Percentiles rank a stretch among this genome's conserved stretches.
These are phyloP conservation scores for Bombyx huttoni DNA, from an alignment of 2,888 invertebrate species.

Conservation along the genomic window DNA sequence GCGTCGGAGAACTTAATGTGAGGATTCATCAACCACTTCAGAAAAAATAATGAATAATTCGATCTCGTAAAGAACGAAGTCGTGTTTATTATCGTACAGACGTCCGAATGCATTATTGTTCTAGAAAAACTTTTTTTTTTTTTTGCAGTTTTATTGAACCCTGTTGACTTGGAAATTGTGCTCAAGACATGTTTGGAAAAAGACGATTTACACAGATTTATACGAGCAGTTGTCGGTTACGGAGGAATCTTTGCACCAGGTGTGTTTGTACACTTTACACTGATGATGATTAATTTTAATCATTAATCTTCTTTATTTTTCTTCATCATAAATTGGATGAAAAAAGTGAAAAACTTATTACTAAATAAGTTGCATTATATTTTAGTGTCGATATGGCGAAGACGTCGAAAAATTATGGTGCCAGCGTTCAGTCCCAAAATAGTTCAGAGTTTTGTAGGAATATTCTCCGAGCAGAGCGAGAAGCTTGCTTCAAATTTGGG, in stretches of 20 bases:
- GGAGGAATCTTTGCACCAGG: conserved; percentile 53
- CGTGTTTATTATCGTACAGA: too few species aligned
- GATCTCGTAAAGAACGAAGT: too few species aligned
- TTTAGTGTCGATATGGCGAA: conserved; percentile 71
- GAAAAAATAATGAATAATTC: too few species aligned
- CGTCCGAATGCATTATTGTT: background rate
- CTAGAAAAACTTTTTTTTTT: background rate
- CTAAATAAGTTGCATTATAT: background rate
- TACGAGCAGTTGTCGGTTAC: conserved; percentile 33
- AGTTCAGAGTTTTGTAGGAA: conserved; percentile 74
- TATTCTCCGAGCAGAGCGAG: conserved; percentile 74
- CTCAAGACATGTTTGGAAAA: conserved; percentile 53
- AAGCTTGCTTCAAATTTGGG: conserved; percentile 54
- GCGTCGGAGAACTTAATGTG: too few species aligned
- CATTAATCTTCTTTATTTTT: background rate
- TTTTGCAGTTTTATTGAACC: conserved; percentile 35
- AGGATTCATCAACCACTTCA: too few species aligned
- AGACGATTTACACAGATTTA: conserved; percentile 45
- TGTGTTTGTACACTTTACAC: conserved; percentile 10
- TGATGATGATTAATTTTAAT: background rate
- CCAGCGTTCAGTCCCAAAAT: conserved; percentile 79
- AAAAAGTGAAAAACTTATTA: too few species aligned
- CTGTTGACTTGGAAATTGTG: conserved; percentile 42
- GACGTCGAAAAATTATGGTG: conserved; percentile 73
- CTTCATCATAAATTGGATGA: too few species aligned